Evolutionary conservation across 2,888 invertebrate species (phyloP), one percentile per base, ranked within the genome.

Genomic region (Parnassius orleans): DNA sequence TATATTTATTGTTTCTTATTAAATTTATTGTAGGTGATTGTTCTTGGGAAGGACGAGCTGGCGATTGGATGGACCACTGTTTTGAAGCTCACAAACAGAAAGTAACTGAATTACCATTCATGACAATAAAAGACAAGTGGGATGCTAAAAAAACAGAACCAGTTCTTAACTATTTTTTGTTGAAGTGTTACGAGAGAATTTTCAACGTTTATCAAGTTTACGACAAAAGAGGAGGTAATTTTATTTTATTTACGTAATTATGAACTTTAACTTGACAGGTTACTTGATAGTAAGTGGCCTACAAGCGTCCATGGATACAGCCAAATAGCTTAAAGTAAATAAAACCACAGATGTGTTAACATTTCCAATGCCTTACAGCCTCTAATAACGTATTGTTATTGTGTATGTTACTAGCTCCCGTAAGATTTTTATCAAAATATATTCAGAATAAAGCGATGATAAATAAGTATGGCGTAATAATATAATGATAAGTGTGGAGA

Each of bases 41-140:
- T 71, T 76, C 79, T 53, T 94, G 93, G 94, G 86, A 91, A 71
- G 94, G 94, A 1, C 83, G 90, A 41, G 93, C 94, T 65, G 92
- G 93, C 2, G 92, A 93, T 60, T 94, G 94, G 94, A 92, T 93
- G 84, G 92, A 93, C 68, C 94, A 94, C 72, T 90, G 94, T 71
- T 93, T 93, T 71, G 63, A 72, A 42, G 82, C 90, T 12, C 94
- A 94, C 70, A 81, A 84, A 57, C 83, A 92, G 61, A 91, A 87
- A 68, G 92, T 94, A 63, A 83, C 90, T 2, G 92, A 92, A 60
- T 77, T 92, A 2, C 92, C 92, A 51, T 92, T 91, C 74, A 91
- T 92, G 71, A 88, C 87, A 2, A 83, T 92, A 61, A 87, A 86
- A 68, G 88, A 92, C 70, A 84, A 80, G 68, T 92, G 92, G 92